These are phyloP conservation scores for Willisornis vidua DNA, from an alignment of 2,113 vertebrate genomes.

Conservation along the genomic window DNA sequence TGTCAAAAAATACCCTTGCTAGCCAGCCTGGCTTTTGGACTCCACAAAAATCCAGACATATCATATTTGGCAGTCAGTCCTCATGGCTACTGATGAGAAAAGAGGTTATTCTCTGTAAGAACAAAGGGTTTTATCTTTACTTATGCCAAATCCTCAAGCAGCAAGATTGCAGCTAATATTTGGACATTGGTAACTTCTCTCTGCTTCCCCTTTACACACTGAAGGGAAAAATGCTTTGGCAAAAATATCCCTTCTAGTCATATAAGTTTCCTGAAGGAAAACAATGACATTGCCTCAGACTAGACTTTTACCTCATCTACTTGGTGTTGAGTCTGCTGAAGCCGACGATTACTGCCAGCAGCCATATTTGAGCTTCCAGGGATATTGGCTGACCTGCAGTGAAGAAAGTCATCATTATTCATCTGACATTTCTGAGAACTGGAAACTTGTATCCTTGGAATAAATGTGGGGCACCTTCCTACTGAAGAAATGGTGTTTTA, in stretches of 20 bases:
- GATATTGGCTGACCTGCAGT: conserved; percentile 68
- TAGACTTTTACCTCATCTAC: conserved; percentile 77
- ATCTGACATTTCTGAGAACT: background rate
- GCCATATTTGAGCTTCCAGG: conserved; percentile 50
- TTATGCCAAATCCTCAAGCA: background rate
- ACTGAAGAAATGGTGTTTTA: background rate
- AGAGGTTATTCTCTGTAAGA: background rate
- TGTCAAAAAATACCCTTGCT: background rate
- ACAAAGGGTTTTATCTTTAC: background rate
- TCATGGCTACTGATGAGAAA: background rate
- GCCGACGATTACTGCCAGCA: conserved; percentile 68
- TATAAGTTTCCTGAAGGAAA: background rate
- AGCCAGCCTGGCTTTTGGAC: background rate
- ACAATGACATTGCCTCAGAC: background rate
- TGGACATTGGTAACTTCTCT: background rate
- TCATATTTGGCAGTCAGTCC: background rate
- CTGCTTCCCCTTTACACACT: background rate
- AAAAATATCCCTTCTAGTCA: background rate
- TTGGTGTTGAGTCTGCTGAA: conserved; percentile 83
- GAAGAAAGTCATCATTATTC: background rate
- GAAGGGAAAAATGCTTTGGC: background rate
- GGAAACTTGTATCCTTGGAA: background rate
- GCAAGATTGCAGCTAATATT: background rate
- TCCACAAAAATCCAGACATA: background rate
- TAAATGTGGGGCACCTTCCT: background rate